Conservation (phyloP, 2,888 invertebrate species). For the Microplitis deprimator region DNA sequence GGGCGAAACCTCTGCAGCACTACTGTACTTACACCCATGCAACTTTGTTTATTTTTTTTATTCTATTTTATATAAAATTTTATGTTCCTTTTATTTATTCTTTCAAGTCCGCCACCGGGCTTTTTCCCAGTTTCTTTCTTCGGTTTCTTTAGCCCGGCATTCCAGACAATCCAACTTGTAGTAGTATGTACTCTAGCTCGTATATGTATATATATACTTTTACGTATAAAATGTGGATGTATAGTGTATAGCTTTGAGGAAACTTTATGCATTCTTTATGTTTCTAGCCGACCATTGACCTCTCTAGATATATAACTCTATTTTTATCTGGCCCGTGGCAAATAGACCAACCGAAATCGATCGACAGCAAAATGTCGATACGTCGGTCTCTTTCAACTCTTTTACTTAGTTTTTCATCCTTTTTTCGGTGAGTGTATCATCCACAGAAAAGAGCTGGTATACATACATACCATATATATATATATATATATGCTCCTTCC, state of each 20-base stretch:
- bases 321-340: slow-evolving; percentile 39
- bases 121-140: slow-evolving; percentile 6
- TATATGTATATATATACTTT: too few relatives aligned
- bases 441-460: not conserved
- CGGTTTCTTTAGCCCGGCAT: slow-evolving; percentile 8
- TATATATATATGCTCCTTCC: too few relatives aligned
- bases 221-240: slow-evolving; percentile 6
- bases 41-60: slow-evolving; percentile 20
- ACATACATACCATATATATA: not conserved
- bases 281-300: slow-evolving; percentile 41
- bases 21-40: not conserved
- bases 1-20: slow-evolving; percentile 5
- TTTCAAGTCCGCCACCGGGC: not conserved
- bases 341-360: slow-evolving; percentile 33
- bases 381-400: slow-evolving; percentile 8
- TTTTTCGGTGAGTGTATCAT: not conserved
- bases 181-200: not conserved
- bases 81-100: slow-evolving; percentile 9
- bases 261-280: slow-evolving; percentile 50
- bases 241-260: not conserved
- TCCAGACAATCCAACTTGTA: slow-evolving; percentile 31
- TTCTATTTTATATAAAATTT: slow-evolving; percentile 7
- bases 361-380: not conserved
- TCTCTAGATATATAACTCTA: slow-evolving; percentile 27
- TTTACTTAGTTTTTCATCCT: not conserved